Percentiles rank a stretch among this genome's conserved stretches.
phyloP scores from a whole-genome alignment of 1,140 invertebrate genomes.

The Drosophila teissieri region DNA sequence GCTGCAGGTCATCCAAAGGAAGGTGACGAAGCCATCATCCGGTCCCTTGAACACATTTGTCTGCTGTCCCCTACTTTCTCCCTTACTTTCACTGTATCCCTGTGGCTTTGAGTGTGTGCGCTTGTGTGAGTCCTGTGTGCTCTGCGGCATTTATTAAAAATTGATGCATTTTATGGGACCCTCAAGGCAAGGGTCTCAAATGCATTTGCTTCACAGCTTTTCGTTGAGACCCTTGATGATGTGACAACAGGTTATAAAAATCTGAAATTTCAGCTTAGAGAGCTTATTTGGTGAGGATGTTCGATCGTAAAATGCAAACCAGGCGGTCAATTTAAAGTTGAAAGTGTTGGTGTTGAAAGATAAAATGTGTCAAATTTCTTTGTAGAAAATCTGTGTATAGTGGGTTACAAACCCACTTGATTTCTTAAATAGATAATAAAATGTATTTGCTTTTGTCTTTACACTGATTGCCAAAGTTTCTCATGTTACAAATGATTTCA shows the following conservation, averaged over 20 bases:
- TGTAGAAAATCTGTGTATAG: not conserved
- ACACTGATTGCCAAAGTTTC: not conserved
- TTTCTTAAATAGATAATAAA: not conserved
- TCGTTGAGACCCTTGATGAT: conserved; percentile 38
- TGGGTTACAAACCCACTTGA: too few species aligned
- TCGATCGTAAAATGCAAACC: conserved; percentile 20
- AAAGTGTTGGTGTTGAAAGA: not conserved
- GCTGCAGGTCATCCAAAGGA: conserved; percentile 13
- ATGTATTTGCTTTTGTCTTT: not conserved
- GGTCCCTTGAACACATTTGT: conserved; percentile 60
- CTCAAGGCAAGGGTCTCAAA: conserved; percentile 30
- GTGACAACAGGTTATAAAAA: conserved; percentile 62
- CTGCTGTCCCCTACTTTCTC: not conserved
- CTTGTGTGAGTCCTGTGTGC: conserved; percentile 19
- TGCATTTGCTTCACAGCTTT: conserved; percentile 36
- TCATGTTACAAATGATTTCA: too few species aligned
- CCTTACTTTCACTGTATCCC: not conserved
- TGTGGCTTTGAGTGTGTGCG: not conserved
- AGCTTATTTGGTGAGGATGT: conserved; percentile 16
- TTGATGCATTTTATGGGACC: conserved; percentile 70
- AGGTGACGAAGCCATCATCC: conserved; percentile 20
- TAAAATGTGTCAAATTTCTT: too few species aligned
- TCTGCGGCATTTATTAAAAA: conserved; percentile 70
- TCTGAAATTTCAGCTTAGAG: conserved; percentile 47
- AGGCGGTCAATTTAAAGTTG: conserved; percentile 1